Evolutionary conservation across 1,140 invertebrate species (phyloP).

Genomic region (Nixonia krombeini): DNA sequence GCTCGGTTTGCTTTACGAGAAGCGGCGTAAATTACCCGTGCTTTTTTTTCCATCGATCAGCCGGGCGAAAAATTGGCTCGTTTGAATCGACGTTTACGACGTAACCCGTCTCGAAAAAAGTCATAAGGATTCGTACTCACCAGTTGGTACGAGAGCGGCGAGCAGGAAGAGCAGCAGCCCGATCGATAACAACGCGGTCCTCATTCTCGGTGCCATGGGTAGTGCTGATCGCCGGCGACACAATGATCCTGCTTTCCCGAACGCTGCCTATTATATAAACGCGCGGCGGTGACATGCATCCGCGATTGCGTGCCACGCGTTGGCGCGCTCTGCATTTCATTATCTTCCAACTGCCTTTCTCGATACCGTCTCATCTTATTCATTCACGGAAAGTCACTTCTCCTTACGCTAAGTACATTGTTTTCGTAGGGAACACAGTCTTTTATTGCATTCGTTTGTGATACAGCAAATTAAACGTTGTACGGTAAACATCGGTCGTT

Average conservation of each 20-base stretch:
- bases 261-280: slow-evolving; percentile 58
- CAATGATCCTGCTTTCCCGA: slow-evolving; percentile 56
- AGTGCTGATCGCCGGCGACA: slow-evolving; percentile 52
- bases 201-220: slow-evolving; percentile 43
- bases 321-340: slow-evolving; percentile 33
- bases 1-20: no score
- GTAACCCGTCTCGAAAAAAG: slow-evolving; percentile 9
- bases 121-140: slow-evolving; percentile 38
- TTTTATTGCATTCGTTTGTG: no score
- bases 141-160: slow-evolving; percentile 13
- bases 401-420: no score
- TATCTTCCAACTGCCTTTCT: slow-evolving; percentile 30
- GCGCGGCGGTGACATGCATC: slow-evolving; percentile 1
- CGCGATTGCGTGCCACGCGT: slow-evolving; percentile 15
- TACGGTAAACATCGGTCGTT: no score
- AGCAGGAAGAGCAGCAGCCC: slow-evolving; percentile 15
- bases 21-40: slow-evolving; percentile 22
- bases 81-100: slow-evolving; percentile 12
- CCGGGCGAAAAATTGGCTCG: slow-evolving; percentile 12
- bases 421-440: no score
- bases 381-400: no score
- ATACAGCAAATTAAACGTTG: no score
- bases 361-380: no score
- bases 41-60: slow-evolving; percentile 9
- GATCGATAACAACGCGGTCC: slow-evolving; percentile 22